Evolutionary conservation across 2,113 vertebrate genomes (phyloP).

Genomic region (Diadophis punctatus): DNA sequence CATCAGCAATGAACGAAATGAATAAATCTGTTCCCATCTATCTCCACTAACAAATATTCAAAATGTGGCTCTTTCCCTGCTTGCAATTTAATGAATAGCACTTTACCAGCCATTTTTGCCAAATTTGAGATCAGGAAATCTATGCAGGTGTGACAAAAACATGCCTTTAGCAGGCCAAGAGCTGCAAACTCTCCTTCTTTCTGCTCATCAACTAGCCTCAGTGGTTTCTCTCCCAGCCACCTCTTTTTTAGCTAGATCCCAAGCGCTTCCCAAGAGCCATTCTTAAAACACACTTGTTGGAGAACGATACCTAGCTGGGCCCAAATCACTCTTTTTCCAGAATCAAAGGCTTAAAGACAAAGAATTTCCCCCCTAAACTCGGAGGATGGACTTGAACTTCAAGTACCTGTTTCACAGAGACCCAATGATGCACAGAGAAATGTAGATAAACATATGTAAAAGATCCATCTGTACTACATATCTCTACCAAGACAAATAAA

Average conservation of each 20-base stretch:
- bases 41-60: neutral
- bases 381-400: neutral
- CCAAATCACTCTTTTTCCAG: neutral
- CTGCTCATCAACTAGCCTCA: neutral
- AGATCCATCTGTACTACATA: neutral
- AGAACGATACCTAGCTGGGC: neutral
- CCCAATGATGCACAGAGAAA: neutral
- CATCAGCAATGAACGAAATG: neutral
- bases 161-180: neutral
- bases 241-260: neutral
- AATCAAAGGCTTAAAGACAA: neutral
- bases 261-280: too few relatives aligned
- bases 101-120: neutral
- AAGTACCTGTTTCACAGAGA: neutral
- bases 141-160: neutral
- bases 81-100: neutral
- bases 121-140: neutral
- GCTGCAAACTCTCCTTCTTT: neutral
- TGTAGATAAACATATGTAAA: neutral
- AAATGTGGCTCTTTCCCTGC: neutral
- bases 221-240: neutral
- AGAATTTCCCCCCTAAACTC: neutral
- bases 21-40: neutral
- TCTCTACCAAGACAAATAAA: neutral
- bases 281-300: neutral